A percentile compares a stretch with the other conserved stretches of the same genome.
Evolutionary conservation across 2,888 invertebrate species (phyloP).

Genomic region (Petrolisthes cinctipes): DNA sequence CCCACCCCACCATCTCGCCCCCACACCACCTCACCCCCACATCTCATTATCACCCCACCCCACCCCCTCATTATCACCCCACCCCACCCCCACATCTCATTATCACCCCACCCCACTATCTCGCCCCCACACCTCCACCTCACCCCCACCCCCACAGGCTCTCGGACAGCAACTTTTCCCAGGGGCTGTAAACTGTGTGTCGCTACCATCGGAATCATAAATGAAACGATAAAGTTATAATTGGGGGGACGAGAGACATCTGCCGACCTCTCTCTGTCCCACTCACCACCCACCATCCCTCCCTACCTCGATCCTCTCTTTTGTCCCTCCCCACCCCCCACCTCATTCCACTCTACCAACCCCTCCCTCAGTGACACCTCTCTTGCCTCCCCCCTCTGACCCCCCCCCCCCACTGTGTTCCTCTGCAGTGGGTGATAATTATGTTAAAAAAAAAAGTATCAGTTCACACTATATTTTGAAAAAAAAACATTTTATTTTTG

Average conservation of each 20-base stretch:
- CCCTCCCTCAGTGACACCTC: neutral
- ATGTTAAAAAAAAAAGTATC: too few species aligned
- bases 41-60: too few species aligned
- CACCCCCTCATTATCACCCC: neutral
- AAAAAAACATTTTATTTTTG: too few species aligned
- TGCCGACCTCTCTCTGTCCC: neutral
- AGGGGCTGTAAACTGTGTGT: conserved; percentile 40
- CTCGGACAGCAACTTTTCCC: conserved; percentile 27
- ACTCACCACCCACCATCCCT: neutral
- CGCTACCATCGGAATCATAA: conserved; percentile 40
- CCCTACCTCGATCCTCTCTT: neutral
- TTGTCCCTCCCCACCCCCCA: neutral
- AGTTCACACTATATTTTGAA: too few species aligned
- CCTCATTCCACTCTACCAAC: too few species aligned
- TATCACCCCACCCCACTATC: neutral
- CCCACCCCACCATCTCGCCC: too few species aligned
- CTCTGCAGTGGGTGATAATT: neutral
- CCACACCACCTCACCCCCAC: too few species aligned
- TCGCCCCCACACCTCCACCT: too few species aligned
- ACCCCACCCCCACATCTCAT: neutral
- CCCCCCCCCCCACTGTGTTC: too few species aligned
- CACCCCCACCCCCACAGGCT: conserved; percentile 4
- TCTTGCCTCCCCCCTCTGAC: neutral
- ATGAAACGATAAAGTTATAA: conserved; percentile 54
- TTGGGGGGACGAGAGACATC: conserved; percentile 9